These are phyloP conservation scores for Aspidoscelis tigris DNA, from an alignment of 2,113 vertebrate genomes.

Conservation along the genomic window DNA sequence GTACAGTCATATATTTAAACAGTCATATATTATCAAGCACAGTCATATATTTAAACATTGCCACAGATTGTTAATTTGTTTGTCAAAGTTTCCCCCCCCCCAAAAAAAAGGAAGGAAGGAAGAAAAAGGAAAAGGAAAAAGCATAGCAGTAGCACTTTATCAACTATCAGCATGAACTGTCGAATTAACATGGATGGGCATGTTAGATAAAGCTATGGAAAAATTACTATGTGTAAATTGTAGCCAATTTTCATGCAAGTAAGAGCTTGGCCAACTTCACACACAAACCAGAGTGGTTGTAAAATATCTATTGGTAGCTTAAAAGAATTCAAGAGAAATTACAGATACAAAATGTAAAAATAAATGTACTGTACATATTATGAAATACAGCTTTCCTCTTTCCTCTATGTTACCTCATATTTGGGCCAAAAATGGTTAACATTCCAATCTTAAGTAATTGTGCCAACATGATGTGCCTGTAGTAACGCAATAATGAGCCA, in stretches of 20 bases:
- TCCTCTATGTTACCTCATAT: not conserved
- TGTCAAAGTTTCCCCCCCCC: no score
- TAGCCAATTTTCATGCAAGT: conserved; percentile 25
- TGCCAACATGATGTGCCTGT: not conserved
- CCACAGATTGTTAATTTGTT: no score
- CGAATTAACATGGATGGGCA: conserved; percentile 16
- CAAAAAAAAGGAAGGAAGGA: not conserved
- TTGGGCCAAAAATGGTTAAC: not conserved
- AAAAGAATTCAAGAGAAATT: not conserved
- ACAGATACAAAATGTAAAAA: not conserved
- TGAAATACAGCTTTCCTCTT: not conserved
- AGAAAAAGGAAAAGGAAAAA: not conserved
- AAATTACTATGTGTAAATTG: not conserved
- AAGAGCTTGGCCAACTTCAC: conserved; percentile 9
- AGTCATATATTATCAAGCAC: not conserved
- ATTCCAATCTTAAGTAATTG: not conserved
- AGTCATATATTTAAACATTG: conserved; percentile 12
- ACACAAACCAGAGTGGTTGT: conserved; percentile 3
- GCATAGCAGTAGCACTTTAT: conserved; percentile 3
- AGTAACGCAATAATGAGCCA: conserved; percentile 5
- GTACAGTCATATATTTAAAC: conserved; percentile 15
- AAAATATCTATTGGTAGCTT: not conserved
- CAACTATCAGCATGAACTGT: not conserved
- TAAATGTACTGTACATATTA: not conserved
- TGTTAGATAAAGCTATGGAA: conserved; percentile 31